Conservation (phyloP, 2,888 invertebrate genomes). For the Lasioglossum zephyrum region DNA sequence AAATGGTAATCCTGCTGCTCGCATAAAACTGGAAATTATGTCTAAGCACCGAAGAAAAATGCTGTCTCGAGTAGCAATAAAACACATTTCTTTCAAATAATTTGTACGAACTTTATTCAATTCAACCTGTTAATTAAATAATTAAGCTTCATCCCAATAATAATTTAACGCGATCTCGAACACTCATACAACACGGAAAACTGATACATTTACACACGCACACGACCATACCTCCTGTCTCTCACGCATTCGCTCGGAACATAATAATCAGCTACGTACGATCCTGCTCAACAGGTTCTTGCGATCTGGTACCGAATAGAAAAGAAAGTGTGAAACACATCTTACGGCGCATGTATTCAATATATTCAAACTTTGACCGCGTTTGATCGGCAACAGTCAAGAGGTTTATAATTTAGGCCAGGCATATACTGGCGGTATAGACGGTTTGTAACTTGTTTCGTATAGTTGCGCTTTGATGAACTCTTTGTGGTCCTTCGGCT, state of each 20-base stretch:
- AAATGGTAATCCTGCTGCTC: constrained; percentile 54
- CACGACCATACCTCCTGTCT: constrained; percentile 13
- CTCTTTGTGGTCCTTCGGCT: constrained; percentile 89
- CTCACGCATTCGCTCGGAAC: constrained; percentile 2
- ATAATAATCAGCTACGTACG: constrained; percentile 4
- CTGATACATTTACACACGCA: constrained; percentile 29
- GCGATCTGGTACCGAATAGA: constrained; percentile 33
- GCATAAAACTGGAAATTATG: constrained; percentile 47
- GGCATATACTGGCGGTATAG: constrained; percentile 89
- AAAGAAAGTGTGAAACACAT: neutral
- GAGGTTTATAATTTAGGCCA: constrained; percentile 85
- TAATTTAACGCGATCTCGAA: constrained; percentile 28
- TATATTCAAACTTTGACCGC: constrained; percentile 4
- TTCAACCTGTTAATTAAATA: constrained; percentile 47
- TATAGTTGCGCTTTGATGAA: constrained; percentile 94
- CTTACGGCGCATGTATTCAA: neutral
- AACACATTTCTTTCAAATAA: constrained; percentile 70
- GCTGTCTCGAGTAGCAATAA: constrained; percentile 72
- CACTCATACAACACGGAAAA: neutral
- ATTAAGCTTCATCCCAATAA: constrained; percentile 39
- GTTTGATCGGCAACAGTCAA: neutral
- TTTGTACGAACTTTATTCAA: constrained; percentile 56
- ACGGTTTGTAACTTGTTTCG: constrained; percentile 89
- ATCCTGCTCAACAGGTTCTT: constrained; percentile 66
- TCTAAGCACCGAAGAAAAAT: constrained; percentile 50